Conservation (phyloP, 2,113 vertebrate genomes). For the Cardinalis cardinalis region DNA sequence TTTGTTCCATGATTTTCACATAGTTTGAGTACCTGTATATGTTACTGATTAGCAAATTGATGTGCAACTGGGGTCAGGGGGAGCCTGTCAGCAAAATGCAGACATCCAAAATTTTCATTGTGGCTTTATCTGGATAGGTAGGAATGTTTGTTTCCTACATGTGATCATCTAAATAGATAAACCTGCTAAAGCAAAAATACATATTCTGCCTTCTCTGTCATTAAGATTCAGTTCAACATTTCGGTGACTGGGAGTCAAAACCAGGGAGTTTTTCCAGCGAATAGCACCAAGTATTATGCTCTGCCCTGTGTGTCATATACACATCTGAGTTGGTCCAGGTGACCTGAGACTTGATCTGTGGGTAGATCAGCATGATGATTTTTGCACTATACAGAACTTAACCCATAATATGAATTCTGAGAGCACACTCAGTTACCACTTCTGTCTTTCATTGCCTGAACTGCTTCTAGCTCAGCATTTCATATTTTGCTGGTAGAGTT, state of each 20-base stretch:
- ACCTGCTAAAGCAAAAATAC: background rate
- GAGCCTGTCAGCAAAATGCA: background rate
- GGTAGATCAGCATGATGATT: background rate
- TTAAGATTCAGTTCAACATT: background rate
- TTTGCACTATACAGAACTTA: background rate
- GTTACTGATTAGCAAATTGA: background rate
- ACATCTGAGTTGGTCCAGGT: background rate
- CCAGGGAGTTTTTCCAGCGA: background rate
- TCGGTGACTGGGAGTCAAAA: background rate
- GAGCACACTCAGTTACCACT: background rate
- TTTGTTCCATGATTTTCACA: background rate
- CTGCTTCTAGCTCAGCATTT: background rate
- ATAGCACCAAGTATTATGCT: background rate
- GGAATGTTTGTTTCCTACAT: background rate
- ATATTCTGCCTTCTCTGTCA: background rate
- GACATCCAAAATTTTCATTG: background rate
- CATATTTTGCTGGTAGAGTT: background rate
- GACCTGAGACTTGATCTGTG: background rate
- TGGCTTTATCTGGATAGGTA: background rate
- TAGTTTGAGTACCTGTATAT: background rate
- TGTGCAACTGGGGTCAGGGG: background rate
- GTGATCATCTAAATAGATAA: background rate
- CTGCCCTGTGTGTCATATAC: background rate
- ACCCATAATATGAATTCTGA: background rate
- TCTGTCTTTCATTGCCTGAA: background rate